Evolutionary conservation across 2,888 invertebrate genomes (phyloP).

Genomic region (Platynereis dumerilii): DNA sequence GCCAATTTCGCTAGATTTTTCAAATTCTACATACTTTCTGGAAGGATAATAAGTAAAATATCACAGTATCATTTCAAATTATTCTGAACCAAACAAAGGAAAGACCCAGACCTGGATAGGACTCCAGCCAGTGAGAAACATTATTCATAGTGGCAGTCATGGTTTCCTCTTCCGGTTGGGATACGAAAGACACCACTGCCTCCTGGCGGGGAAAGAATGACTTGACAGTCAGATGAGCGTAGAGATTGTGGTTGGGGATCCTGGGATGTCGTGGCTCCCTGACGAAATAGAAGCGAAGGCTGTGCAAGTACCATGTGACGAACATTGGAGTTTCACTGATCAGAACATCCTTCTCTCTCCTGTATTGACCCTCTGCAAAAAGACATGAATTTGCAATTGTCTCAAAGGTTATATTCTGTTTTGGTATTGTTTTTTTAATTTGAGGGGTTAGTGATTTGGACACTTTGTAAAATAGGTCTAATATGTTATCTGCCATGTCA

Average conservation of each 20-base stretch:
- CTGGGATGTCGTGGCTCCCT: background rate
- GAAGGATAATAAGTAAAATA: no score
- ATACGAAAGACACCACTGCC: background rate
- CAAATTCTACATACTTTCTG: no score
- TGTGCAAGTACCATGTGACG: background rate
- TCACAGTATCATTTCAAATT: no score
- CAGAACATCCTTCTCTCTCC: background rate
- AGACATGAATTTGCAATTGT: no score
- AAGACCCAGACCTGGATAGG: background rate
- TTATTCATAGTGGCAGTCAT: slow-evolving; percentile 1
- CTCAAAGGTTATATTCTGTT: no score
- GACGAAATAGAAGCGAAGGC: slow-evolving; percentile 1
- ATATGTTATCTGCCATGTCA: no score
- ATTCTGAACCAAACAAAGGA: no score
- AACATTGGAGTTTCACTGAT: background rate
- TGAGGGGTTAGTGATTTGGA: no score
- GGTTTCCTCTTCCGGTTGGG: slow-evolving; percentile 5
- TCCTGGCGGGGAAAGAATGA: slow-evolving; percentile 3
- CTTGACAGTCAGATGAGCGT: background rate
- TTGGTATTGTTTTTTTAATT: no score
- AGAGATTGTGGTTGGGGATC: background rate
- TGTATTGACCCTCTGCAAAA: no score
- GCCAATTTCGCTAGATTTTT: no score
- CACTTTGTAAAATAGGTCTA: no score
- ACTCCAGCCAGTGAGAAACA: background rate